Conservation (phyloP, 2,888 invertebrate genomes). For the Muschampia plurimacula region DNA sequence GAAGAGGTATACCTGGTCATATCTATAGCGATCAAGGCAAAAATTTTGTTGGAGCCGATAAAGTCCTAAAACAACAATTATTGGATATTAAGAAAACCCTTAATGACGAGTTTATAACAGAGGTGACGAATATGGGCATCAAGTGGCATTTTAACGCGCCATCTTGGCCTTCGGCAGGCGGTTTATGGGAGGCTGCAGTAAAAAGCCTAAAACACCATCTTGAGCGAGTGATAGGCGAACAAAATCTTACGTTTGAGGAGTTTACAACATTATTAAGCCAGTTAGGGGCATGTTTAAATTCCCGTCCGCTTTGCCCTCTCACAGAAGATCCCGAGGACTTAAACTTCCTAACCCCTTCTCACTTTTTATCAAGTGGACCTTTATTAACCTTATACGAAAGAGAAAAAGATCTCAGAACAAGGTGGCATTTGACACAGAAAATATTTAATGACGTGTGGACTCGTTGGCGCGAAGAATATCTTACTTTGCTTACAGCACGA, state of each 20-base stretch:
- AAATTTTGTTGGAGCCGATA: conserved; percentile 41
- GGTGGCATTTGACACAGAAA: conserved; percentile 35
- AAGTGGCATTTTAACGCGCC: neutral
- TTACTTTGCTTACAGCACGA: conserved; percentile 15
- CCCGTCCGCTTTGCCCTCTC: neutral
- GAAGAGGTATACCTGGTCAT: conserved; percentile 42
- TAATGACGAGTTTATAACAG: neutral
- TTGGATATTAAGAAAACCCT: neutral
- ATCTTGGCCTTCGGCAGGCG: neutral
- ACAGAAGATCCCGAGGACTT: neutral
- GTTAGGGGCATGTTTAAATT: neutral
- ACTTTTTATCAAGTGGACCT: neutral
- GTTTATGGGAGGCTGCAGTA: neutral
- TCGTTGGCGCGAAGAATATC: conserved; percentile 26
- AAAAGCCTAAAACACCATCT: neutral
- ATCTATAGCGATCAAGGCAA: conserved; percentile 46
- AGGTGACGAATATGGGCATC: neutral
- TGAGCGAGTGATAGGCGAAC: neutral
- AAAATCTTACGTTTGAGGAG: neutral
- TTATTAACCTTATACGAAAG: neutral
- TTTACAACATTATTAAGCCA: neutral
- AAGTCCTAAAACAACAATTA: neutral
- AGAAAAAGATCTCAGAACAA: conserved; percentile 14
- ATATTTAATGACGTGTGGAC: conserved; percentile 31
- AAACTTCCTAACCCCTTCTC: neutral